Evolutionary conservation across 2,888 invertebrate species (phyloP).

Genomic region (Eremobia ochroleuca): DNA sequence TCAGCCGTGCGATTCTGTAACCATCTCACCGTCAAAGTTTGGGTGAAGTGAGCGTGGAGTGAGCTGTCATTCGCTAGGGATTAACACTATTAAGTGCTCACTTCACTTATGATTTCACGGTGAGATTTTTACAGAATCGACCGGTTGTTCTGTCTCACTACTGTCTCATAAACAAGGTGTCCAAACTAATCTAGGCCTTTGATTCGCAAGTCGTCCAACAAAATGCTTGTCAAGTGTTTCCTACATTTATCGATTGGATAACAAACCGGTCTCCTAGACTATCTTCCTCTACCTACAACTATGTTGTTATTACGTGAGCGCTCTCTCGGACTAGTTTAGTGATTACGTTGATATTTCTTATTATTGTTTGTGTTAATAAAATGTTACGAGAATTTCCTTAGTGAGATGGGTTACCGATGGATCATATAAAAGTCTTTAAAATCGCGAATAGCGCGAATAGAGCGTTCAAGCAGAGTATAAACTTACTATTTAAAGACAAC

Average conservation of each 20-base stretch:
- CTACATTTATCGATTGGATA: slow-evolving; percentile 63
- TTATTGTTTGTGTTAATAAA: slow-evolving; percentile 52
- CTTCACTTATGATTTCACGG: too few relatives aligned
- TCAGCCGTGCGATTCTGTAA: too few relatives aligned
- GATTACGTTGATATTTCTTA: slow-evolving; percentile 48
- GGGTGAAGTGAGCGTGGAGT: too few relatives aligned
- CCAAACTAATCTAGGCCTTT: slow-evolving; percentile 42
- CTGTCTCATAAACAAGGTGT: slow-evolving; percentile 11
- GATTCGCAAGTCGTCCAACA: slow-evolving; percentile 13
- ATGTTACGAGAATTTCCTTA: slow-evolving; percentile 15
- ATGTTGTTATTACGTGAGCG: slow-evolving; percentile 58
- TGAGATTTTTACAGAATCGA: too few relatives aligned
- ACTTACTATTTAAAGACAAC: too few relatives aligned
- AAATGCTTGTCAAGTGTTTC: slow-evolving; percentile 44
- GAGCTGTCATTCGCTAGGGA: too few relatives aligned
- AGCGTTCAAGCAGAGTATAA: too few relatives aligned
- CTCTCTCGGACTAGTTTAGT: slow-evolving; percentile 64
- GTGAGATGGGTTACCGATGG: not conserved
- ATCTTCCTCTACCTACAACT: slow-evolving; percentile 59
- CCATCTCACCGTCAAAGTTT: too few relatives aligned
- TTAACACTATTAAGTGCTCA: too few relatives aligned
- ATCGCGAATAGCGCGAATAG: too few relatives aligned
- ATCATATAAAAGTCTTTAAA: too few relatives aligned
- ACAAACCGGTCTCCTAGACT: slow-evolving; percentile 62
- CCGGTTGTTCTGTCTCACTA: slow-evolving; percentile 5